These are phyloP conservation scores for Lepus europaeus DNA, from an alignment of 2,113 vertebrate genomes.

Conservation along the genomic window DNA sequence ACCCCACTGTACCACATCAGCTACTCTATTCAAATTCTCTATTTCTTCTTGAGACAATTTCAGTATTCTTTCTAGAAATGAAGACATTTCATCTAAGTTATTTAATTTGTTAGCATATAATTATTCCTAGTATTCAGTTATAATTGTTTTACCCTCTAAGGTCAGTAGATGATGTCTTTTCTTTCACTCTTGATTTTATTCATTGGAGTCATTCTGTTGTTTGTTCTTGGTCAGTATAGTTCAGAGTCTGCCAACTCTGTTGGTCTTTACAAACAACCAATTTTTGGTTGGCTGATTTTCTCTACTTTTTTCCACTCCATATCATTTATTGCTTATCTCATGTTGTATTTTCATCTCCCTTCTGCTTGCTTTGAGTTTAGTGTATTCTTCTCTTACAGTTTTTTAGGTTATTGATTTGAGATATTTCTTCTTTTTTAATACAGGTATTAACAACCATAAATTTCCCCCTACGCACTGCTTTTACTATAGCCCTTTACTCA, in stretches of 20 bases:
- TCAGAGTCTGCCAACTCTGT: neutral
- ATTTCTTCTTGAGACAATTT: slow-evolving; percentile 6
- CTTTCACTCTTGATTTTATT: slow-evolving; percentile 19
- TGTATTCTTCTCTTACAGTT: neutral
- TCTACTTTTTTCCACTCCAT: neutral
- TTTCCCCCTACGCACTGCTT: neutral
- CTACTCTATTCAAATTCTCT: neutral
- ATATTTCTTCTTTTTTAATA: slow-evolving; percentile 18
- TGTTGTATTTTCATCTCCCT: neutral
- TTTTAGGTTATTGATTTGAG: neutral
- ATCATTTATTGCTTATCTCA: neutral
- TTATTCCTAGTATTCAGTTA: neutral
- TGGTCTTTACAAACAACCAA: neutral
- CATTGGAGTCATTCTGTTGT: neutral
- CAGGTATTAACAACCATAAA: neutral
- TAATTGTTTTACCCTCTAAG: neutral
- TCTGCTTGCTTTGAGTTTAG: neutral
- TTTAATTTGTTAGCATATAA: neutral
- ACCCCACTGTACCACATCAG: no score
- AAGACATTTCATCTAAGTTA: neutral
- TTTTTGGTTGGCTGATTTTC: neutral
- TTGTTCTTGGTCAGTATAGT: neutral
- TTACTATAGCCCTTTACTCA: neutral
- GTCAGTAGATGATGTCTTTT: neutral
- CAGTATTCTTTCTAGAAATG: neutral